Evolutionary conservation across 2,888 invertebrate species (phyloP).

Genomic region (Nymphalis urticae): DNA sequence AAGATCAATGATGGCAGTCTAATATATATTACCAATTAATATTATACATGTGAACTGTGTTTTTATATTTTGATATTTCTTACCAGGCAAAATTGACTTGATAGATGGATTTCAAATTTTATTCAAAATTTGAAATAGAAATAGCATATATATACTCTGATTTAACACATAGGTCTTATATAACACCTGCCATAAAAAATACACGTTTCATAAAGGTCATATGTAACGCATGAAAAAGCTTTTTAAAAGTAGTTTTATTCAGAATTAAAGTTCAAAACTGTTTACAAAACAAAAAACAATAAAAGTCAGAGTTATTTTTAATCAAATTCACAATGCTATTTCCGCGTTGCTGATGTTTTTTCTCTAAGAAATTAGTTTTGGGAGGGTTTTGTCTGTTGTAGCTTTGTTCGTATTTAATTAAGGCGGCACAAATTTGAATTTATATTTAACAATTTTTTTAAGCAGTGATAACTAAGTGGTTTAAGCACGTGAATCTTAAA

Average conservation of each 20-base stretch:
- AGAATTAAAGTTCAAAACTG: constrained; percentile 12
- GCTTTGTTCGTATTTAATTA: constrained; percentile 14
- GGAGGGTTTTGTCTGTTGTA: constrained; percentile 17
- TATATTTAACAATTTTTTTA: constrained; percentile 8
- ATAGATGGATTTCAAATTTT: no score
- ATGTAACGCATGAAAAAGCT: not conserved
- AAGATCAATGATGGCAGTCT: no score
- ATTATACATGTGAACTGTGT: no score
- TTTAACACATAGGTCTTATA: no score
- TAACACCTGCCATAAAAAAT: no score
- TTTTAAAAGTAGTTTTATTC: not conserved
- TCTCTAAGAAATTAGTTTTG: constrained; percentile 37
- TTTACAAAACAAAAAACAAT: constrained; percentile 22
- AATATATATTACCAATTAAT: no score
- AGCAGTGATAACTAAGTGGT: no score
- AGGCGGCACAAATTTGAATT: constrained; percentile 12
- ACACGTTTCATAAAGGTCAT: not conserved
- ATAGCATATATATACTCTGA: no score
- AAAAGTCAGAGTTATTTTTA: constrained; percentile 32
- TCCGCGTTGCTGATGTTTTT: constrained; percentile 28
- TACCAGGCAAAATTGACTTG: no score
- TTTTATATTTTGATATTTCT: no score
- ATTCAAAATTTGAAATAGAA: no score
- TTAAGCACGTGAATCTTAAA: no score
- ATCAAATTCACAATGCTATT: constrained; percentile 35